These are phyloP conservation scores for Sebastes diploproa DNA, from an alignment of 2,797 vertebrate genomes.

Conservation along the genomic window DNA sequence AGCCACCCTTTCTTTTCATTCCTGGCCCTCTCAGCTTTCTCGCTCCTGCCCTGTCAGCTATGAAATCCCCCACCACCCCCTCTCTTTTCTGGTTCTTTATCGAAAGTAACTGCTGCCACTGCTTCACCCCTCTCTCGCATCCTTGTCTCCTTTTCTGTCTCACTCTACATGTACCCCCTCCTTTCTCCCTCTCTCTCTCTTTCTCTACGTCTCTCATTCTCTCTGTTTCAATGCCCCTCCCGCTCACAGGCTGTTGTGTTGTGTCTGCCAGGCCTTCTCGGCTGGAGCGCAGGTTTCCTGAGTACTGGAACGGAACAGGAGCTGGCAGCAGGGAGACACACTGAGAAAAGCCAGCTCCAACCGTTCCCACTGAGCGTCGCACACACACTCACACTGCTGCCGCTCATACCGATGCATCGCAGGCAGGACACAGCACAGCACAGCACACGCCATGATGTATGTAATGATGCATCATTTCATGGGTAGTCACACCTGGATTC, in stretches of 20 bases:
- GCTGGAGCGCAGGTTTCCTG: constrained; percentile 78
- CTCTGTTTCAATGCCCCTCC: constrained; percentile 50
- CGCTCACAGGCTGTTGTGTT: constrained; percentile 76
- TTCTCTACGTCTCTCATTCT: constrained; percentile 5
- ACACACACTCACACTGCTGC: background rate
- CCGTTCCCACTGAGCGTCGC: constrained; percentile 75
- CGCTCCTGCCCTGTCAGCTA: constrained; percentile 27
- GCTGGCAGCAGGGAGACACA: constrained; percentile 70
- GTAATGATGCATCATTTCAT: constrained; percentile 37
- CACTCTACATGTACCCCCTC: constrained; percentile 2
- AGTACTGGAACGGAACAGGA: constrained; percentile 78
- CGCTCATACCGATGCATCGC: constrained; percentile 27
- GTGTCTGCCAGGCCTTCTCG: constrained; percentile 78
- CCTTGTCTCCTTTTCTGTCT: constrained; percentile 19
- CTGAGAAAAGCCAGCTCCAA: constrained; percentile 72
- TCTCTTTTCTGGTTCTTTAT: constrained; percentile 24
- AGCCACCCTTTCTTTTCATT: constrained; percentile 47
- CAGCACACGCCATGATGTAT: constrained; percentile 23
- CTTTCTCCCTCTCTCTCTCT: background rate
- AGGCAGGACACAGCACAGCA: constrained; percentile 21
- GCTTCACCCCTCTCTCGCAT: constrained; percentile 12
- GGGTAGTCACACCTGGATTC: constrained; percentile 42
- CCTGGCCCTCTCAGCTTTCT: constrained; percentile 55
- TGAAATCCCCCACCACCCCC: background rate
- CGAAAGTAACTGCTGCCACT: constrained; percentile 20